Evolutionary conservation across 2,888 invertebrate species (phyloP).

Genomic region (Patella ulyssiponensis): DNA sequence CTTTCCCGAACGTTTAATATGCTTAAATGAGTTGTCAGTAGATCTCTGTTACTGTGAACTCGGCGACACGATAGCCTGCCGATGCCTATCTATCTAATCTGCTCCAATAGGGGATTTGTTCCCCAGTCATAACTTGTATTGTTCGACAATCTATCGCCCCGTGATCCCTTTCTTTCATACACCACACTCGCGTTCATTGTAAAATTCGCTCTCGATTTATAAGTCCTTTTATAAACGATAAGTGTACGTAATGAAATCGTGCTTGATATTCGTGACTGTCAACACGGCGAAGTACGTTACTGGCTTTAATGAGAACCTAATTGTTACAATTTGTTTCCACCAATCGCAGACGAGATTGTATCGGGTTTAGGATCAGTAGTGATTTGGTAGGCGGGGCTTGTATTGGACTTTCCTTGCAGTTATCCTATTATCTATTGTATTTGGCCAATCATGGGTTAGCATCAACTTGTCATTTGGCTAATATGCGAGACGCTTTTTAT

Average conservation of each 20-base stretch:
- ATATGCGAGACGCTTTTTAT: constrained; percentile 44
- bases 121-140: constrained; percentile 9
- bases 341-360: constrained; percentile 35
- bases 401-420: constrained; percentile 31
- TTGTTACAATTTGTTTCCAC: constrained; percentile 29
- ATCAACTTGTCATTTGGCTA: constrained; percentile 41
- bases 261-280: not conserved
- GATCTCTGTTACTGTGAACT: constrained; percentile 7
- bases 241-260: not conserved
- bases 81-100: constrained; percentile 27
- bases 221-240: not conserved
- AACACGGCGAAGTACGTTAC: not conserved
- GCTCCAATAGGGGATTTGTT: constrained; percentile 17
- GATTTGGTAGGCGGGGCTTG: constrained; percentile 44
- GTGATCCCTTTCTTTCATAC: not conserved
- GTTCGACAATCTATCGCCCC: constrained; percentile 4
- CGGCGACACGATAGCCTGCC: constrained; percentile 6
- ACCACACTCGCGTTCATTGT: not conserved
- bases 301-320: constrained; percentile 13
- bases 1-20: not conserved
- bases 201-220: not conserved
- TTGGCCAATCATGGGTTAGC: constrained; percentile 42
- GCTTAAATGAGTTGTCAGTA: constrained; percentile 8
- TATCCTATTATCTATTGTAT: constrained; percentile 42
- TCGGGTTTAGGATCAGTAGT: constrained; percentile 38